These are phyloP conservation scores for Cryptomyrus ogoouensis DNA, from an alignment of 2,113 vertebrate genomes.

Conservation along the genomic window DNA sequence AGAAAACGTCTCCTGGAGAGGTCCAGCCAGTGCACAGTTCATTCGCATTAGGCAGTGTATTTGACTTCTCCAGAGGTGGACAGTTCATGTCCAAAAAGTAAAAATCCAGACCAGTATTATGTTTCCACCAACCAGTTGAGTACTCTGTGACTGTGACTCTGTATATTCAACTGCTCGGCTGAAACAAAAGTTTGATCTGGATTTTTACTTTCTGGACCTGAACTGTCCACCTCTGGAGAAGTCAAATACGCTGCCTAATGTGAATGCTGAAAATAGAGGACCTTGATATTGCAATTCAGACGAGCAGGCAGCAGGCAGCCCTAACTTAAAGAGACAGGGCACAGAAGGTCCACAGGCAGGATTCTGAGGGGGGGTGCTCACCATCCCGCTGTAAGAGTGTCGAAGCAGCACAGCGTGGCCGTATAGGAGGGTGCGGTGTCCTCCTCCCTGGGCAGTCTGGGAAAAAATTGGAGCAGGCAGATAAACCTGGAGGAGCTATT, in stretches of 20 bases:
- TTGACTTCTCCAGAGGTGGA: neutral
- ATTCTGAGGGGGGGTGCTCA: conserved; percentile 33
- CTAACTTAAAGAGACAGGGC: neutral
- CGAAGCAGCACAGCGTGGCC: conserved; percentile 87
- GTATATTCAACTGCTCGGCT: neutral
- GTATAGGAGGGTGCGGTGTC: conserved; percentile 86
- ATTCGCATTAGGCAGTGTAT: neutral
- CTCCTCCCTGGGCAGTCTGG: conserved; percentile 82
- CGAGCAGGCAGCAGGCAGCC: neutral
- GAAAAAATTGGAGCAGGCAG: conserved; percentile 2
- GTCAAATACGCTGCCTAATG: neutral
- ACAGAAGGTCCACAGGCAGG: neutral
- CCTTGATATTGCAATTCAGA: neutral
- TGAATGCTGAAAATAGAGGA: neutral
- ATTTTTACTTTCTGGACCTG: neutral
- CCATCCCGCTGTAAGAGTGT: conserved; percentile 94
- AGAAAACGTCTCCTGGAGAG: neutral
- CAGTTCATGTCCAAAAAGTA: neutral
- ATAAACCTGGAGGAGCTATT: neutral
- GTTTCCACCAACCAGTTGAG: neutral
- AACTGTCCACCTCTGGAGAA: neutral
- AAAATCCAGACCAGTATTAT: neutral
- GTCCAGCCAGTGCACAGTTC: neutral
- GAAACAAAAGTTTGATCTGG: neutral
- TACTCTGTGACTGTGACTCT: neutral